Percentiles rank a stretch among this genome's conserved stretches.
Evolutionary conservation across 2,113 vertebrate species (phyloP).

Genomic region (Bujurquina vittata): DNA sequence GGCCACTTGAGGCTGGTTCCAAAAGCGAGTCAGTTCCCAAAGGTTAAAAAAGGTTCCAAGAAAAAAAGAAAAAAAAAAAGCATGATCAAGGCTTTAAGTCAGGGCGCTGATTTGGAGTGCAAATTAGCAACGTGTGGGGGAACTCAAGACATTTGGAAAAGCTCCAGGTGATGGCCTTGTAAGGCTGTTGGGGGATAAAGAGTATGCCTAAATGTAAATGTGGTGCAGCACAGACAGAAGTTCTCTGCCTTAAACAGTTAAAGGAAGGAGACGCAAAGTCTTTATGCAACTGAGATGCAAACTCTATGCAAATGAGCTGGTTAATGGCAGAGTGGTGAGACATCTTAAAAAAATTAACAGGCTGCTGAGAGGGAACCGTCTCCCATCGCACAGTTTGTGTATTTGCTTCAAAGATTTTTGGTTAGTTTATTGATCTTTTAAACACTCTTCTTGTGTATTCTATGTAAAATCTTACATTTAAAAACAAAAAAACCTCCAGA

Average conservation of each 20-base stretch:
- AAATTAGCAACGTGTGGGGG: not conserved
- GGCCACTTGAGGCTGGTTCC: not conserved
- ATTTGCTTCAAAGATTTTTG: not conserved
- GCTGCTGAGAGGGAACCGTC: not conserved
- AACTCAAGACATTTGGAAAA: not conserved
- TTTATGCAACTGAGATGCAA: slow-evolving; percentile 48
- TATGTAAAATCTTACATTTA: not conserved
- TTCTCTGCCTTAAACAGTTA: not conserved
- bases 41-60: not conserved
- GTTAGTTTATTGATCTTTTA: not conserved
- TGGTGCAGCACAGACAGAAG: not conserved
- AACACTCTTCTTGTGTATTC: not conserved
- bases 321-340: not conserved
- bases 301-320: slow-evolving; percentile 17
- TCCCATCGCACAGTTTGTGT: not conserved
- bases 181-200: not conserved
- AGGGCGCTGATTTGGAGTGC: not conserved
- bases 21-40: not conserved
- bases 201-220: not conserved
- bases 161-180: not conserved
- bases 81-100: not conserved
- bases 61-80: not conserved
- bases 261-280: not conserved
- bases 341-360: not conserved
- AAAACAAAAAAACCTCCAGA: not conserved